A percentile compares a stretch with the other conserved stretches of the same genome.
Conservation (phyloP, 2,888 invertebrate genomes). For the Acrobeloides nanus region DNA sequence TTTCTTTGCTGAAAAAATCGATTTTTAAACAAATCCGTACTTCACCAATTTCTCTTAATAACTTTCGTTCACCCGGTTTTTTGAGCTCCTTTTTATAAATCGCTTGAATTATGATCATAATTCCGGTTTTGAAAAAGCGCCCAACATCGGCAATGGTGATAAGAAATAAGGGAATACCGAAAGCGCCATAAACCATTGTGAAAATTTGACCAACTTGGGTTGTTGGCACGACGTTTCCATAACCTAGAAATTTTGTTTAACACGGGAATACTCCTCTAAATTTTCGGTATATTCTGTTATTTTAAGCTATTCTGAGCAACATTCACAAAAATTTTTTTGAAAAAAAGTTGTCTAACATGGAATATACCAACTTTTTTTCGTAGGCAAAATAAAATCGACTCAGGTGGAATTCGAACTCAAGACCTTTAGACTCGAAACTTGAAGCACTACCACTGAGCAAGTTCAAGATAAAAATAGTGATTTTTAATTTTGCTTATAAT, state of each 20-base stretch:
- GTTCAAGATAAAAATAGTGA: too few relatives aligned
- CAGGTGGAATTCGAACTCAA: too few relatives aligned
- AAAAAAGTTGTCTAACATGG: too few relatives aligned
- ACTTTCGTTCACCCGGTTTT: conserved; percentile 42
- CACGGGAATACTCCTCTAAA: too few relatives aligned
- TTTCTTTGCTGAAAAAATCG: not conserved
- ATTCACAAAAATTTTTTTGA: too few relatives aligned
- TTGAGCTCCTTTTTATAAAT: conserved; percentile 43
- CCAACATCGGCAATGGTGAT: conserved; percentile 50
- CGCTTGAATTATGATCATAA: conserved; percentile 36
- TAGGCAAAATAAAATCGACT: too few relatives aligned
- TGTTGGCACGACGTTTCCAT: conserved; percentile 47
- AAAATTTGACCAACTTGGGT: conserved; percentile 43
- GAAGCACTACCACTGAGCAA: too few relatives aligned
- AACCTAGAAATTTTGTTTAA: conserved; percentile 33
- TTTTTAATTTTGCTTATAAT: too few relatives aligned
- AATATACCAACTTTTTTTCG: too few relatives aligned
- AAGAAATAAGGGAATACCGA: conserved; percentile 48
- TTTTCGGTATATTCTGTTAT: too few relatives aligned
- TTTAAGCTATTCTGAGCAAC: too few relatives aligned
- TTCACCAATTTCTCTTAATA: conserved; percentile 43
- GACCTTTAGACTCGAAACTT: too few relatives aligned
- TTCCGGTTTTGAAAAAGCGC: conserved; percentile 38
- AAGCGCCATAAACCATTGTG: conserved; percentile 47
- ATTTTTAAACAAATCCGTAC: conserved; percentile 15